Evolutionary conservation across 1,140 invertebrate genomes (phyloP).

Genomic region (Drosophila nannoptera): DNA sequence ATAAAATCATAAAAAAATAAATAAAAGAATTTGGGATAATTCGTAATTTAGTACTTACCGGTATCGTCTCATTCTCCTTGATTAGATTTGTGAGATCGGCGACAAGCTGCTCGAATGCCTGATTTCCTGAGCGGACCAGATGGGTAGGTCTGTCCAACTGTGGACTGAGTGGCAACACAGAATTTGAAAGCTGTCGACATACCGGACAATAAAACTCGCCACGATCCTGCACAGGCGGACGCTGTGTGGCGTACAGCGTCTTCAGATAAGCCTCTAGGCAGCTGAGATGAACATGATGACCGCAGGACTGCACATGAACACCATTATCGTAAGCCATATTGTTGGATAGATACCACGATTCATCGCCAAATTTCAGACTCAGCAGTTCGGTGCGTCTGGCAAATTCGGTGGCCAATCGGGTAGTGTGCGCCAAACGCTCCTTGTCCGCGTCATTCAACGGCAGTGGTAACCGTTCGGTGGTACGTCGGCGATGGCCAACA

Average conservation of each 20-base stretch:
- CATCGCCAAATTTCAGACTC: slow-evolving; percentile 71
- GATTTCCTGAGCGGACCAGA: slow-evolving; percentile 82
- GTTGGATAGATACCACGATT: slow-evolving; percentile 90
- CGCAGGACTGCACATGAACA: slow-evolving; percentile 96
- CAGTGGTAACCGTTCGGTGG: slow-evolving; percentile 62
- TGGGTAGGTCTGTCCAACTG: slow-evolving; percentile 85
- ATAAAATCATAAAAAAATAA: background rate
- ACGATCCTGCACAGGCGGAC: slow-evolving; percentile 87
- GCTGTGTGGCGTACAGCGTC: slow-evolving; percentile 87
- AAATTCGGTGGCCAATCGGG: slow-evolving; percentile 68
- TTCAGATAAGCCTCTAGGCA: slow-evolving; percentile 93
- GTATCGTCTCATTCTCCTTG: slow-evolving; percentile 84
- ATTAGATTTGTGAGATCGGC: slow-evolving; percentile 84
- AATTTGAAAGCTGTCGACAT: slow-evolving; percentile 95
- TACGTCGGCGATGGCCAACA: slow-evolving; percentile 77
- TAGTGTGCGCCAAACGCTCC: slow-evolving; percentile 53
- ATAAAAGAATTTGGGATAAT: background rate
- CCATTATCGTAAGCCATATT: slow-evolving; percentile 96
- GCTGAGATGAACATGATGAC: slow-evolving; percentile 95
- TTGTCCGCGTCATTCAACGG: slow-evolving; percentile 67
- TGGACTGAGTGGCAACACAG: slow-evolving; percentile 92
- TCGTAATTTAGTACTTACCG: slow-evolving; percentile 79
- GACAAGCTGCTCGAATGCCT: slow-evolving; percentile 81
- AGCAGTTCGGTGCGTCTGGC: slow-evolving; percentile 66
- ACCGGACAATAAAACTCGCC: slow-evolving; percentile 96